These are phyloP conservation scores for Eunapius fragilis DNA, from an alignment of 37 sponge, comb jelly and placozoan genomes.

Conservation along the genomic window DNA sequence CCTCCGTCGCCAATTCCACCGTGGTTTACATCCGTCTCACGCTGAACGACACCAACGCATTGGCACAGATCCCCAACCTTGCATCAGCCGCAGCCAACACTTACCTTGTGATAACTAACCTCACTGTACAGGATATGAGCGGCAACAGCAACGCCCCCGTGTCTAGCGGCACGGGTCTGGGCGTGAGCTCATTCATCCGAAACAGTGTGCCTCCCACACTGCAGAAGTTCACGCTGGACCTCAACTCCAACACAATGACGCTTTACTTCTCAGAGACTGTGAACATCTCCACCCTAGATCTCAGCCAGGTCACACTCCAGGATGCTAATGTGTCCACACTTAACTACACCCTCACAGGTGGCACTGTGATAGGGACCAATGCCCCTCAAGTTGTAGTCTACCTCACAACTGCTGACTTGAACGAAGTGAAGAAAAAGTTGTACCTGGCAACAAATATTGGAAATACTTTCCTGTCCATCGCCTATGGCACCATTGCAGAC, in stretches of 20 bases:
- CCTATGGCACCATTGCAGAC: conserved; percentile 53
- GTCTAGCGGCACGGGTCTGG: conserved; percentile 19
- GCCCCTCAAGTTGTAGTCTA: conserved; percentile 23
- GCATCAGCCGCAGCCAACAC: conserved; percentile 68
- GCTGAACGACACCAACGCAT: conserved; percentile 45
- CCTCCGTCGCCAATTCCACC: conserved; percentile 38
- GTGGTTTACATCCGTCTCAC: conserved; percentile 40
- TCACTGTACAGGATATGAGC: conserved; percentile 74
- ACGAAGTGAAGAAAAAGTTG: conserved; percentile 69
- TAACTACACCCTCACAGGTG: conserved; percentile 72
- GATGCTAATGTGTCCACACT: neutral
- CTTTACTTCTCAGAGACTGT: conserved; percentile 88
- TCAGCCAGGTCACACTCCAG: conserved; percentile 52
- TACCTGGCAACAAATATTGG: conserved; percentile 33
- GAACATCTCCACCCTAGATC: conserved; percentile 55
- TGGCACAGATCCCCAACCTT: conserved; percentile 58
- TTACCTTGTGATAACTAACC: conserved; percentile 54
- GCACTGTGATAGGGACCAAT: conserved; percentile 31
- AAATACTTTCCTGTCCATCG: conserved; percentile 66
- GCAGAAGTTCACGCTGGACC: conserved; percentile 50
- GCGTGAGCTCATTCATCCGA: conserved; percentile 21
- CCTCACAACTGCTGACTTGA: conserved; percentile 74
- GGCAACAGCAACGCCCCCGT: conserved; percentile 53
- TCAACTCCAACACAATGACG: conserved; percentile 57
- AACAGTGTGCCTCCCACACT: conserved; percentile 72